phyloP scores from a whole-genome alignment of 2,797 vertebrate species.

The Delichon dasypus region DNA sequence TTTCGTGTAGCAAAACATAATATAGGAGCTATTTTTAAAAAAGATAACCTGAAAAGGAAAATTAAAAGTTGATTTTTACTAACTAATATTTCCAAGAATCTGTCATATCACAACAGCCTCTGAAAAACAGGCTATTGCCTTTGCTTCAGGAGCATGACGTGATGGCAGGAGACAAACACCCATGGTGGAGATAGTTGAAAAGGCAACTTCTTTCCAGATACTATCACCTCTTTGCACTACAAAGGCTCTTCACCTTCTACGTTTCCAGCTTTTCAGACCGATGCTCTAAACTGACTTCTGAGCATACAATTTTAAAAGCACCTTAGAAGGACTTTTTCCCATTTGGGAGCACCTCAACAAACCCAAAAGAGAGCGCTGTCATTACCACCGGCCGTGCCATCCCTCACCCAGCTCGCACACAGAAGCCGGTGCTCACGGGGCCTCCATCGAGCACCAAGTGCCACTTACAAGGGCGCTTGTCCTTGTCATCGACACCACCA shows the following conservation, averaged over 20 bases:
- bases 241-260: not conserved
- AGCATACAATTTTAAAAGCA: not conserved
- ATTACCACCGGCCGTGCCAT: not conserved
- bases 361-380: fast-evolving
- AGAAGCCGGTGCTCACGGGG: not conserved
- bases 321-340: not conserved
- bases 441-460: not conserved
- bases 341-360: not conserved
- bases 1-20: not conserved
- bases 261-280: not conserved
- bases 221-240: not conserved
- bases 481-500: not conserved
- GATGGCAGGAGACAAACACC: not conserved
- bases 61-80: not conserved
- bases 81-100: not conserved
- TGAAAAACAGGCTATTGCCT: not conserved
- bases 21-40: not conserved
- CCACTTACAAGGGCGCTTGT: not conserved
- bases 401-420: not conserved
- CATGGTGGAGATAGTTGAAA: fast-evolving
- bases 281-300: not conserved
- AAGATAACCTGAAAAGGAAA: not conserved
- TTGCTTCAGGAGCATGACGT: not conserved
- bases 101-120: not conserved
- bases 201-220: not conserved